A percentile compares a stretch with the other conserved stretches of the same genome.
Evolutionary conservation across 1,140 invertebrate genomes (phyloP).

Genomic region (Zaprionus davidi): DNA sequence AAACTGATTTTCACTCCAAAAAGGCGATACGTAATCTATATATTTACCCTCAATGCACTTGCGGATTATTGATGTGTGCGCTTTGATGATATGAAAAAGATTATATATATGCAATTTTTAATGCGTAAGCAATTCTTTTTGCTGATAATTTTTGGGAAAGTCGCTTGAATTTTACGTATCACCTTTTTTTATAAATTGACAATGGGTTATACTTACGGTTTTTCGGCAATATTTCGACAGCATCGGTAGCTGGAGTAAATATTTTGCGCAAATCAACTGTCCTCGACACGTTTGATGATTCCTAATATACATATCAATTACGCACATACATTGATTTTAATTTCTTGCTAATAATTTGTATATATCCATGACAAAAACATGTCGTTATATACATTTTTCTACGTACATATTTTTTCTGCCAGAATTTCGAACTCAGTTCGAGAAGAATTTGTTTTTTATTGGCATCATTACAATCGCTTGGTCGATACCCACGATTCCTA

Average conservation of each 20-base stretch:
- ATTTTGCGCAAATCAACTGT: slow-evolving; percentile 92
- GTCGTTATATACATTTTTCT: neutral
- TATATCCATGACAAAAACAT: neutral
- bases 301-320: slow-evolving; percentile 72
- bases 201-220: slow-evolving; percentile 86
- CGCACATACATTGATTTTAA: slow-evolving; percentile 16
- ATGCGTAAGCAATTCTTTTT: neutral
- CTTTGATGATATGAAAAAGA: neutral
- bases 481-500: slow-evolving; percentile 90
- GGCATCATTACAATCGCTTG: slow-evolving; percentile 92
- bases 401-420: slow-evolving; percentile 52
- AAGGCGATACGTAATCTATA: slow-evolving; percentile 73
- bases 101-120: neutral
- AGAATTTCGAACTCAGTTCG: slow-evolving; percentile 87
- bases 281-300: slow-evolving; percentile 84
- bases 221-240: slow-evolving; percentile 89
- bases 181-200: slow-evolving; percentile 53
- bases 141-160: neutral
- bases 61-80: neutral
- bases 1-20: slow-evolving; percentile 15
- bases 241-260: slow-evolving; percentile 92
- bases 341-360: neutral
- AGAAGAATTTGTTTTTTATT: slow-evolving; percentile 91
- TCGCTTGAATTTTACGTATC: slow-evolving; percentile 66
- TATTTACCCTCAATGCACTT: neutral